Percentiles rank a stretch among this genome's conserved stretches.
phyloP scores from a whole-genome alignment of 2,797 vertebrate species.

The Syngnathus acus region DNA sequence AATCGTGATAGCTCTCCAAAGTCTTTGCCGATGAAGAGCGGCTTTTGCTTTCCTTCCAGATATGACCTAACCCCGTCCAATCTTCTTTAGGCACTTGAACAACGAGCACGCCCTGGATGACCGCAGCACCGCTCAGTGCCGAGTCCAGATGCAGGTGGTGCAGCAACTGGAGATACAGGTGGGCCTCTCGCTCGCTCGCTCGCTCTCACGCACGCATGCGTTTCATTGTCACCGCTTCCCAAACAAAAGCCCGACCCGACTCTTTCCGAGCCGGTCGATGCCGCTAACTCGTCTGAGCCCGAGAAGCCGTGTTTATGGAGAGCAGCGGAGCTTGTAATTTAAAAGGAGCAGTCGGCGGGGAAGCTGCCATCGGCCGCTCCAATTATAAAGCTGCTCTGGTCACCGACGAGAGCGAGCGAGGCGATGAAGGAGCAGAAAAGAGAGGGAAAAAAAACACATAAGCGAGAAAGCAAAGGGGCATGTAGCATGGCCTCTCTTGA shows the following conservation, averaged over 20 bases:
- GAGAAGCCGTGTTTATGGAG: constrained; percentile 59
- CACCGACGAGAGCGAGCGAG: constrained; percentile 46
- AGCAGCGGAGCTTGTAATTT: constrained; percentile 76
- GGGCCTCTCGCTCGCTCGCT: constrained; percentile 25
- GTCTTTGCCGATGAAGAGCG: constrained; percentile 22
- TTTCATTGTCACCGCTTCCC: constrained; percentile 22
- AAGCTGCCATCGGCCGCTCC: constrained; percentile 74
- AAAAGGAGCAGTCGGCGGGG: constrained; percentile 68
- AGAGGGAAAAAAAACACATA: constrained; percentile 4
- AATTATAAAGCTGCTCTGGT: constrained; percentile 76
- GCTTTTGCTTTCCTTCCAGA: constrained; percentile 5
- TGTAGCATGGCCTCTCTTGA: constrained; percentile 27
- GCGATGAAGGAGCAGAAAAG: constrained; percentile 13
- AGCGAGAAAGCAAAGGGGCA: constrained; percentile 1
- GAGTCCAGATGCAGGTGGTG: constrained; percentile 99
- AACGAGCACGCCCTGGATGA: constrained; percentile 96
- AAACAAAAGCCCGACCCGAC: constrained; percentile 35
- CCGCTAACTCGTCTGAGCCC: constrained; percentile 49
- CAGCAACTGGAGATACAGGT: constrained; percentile 99
- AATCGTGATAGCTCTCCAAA: constrained; percentile 16
- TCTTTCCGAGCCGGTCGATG: constrained; percentile 36
- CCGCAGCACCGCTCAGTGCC: constrained; percentile 96
- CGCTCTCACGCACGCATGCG: background rate
- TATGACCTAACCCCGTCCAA: constrained; percentile 4
- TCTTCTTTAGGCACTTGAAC: constrained; percentile 85